phyloP scores from a whole-genome alignment of 2,888 invertebrate genomes.

The Poecilobothrus nobilitatus region DNA sequence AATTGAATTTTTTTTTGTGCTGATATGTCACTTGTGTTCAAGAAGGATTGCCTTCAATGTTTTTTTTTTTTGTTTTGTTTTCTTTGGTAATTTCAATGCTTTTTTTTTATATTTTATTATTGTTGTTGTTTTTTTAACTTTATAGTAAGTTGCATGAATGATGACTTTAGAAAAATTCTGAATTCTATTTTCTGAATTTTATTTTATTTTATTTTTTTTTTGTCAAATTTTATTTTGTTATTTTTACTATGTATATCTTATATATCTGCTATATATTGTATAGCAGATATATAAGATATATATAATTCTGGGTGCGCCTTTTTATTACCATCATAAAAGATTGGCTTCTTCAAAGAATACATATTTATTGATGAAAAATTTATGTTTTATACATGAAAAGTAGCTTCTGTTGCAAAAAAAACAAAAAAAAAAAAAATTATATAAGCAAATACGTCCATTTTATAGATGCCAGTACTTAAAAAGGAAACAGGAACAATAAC shows the following conservation, averaged over 20 bases:
- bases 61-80: neutral
- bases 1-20: neutral
- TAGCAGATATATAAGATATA: no score
- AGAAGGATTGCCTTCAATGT: neutral
- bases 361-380: conserved; percentile 3
- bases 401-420: neutral
- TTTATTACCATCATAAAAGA: conserved; percentile 6
- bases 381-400: neutral
- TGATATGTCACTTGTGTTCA: conserved; percentile 5
- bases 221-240: no score
- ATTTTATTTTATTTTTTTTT: neutral
- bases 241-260: no score
- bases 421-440: no score
- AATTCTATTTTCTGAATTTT: neutral
- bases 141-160: neutral
- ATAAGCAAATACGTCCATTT: neutral
- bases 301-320: neutral
- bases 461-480: neutral
- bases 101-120: neutral
- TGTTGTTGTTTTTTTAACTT: neutral
- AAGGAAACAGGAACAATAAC: neutral
- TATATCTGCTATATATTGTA: no score
- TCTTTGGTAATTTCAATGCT: neutral
- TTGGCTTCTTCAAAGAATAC: neutral
- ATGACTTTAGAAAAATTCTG: neutral